Base-by-base conservation (phyloP, 2,113 vertebrate species). In the Coracopsis vasa region DNA sequence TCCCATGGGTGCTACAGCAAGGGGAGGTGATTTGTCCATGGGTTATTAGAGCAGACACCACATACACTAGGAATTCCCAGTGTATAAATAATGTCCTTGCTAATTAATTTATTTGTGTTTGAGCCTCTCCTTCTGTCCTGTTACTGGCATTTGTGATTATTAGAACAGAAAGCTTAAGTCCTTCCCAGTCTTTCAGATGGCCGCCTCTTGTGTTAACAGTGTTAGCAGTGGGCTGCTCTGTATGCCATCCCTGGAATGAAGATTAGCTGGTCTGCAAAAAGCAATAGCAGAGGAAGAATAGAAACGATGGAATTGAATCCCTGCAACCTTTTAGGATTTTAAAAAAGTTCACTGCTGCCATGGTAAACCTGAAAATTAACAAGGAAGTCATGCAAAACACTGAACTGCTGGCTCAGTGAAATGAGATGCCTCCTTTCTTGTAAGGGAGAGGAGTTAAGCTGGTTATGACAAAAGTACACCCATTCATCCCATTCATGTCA, bases 31-130 rank as follows among this genome's bases (percentile, higher is more conserved):
- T 94, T 91, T 95, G 86, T 79, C 90, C 77, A 15, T 9, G 61
- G 78, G 80, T 95, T 96, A 97, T 97, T 96, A 75, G 86, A 94
- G 91, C 80, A 94, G 96, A 97, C 96, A 94, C 19, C 89, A 91
- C 31, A 89, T 62, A 82, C 53, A 85, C 88, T 50, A 94, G 83
- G 88, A 96, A 97, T 97, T 97, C 95, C 92, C 95, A 86, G 44
- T 94, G 92, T 94, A 96, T 97, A 96, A 97, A 94, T 95, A 96
- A 95, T 96, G 96, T 96, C 95, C 62, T 92, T 75, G 92, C 48
- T 96, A 97, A 96, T 97, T 97, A 97, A 94, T 97, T 96, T 94
- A 88, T 96, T 97, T 95, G 72, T 77, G 91, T 81, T 89, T 82
- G 47, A 95, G 81, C 77, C 16, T 94, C 42, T 97, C 33, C 14